These are phyloP conservation scores for Sula dactylatra DNA, from an alignment of 2,113 vertebrate genomes.

Conservation along the genomic window DNA sequence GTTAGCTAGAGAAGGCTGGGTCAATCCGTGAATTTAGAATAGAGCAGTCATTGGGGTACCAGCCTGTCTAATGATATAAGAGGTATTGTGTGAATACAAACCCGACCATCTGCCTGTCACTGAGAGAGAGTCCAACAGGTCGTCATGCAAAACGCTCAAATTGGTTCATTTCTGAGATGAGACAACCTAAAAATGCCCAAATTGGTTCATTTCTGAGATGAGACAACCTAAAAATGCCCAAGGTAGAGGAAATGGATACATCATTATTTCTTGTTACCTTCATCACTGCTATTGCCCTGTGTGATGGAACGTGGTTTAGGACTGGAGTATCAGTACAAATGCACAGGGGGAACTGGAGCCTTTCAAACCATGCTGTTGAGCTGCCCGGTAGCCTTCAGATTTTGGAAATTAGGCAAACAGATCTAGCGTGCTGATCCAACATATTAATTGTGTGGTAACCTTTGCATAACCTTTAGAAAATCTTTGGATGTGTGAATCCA, in stretches of 20 bases:
- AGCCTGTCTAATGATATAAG: accelerated
- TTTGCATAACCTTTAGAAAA: constrained; percentile 69
- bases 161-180: not conserved
- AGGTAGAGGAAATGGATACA: not conserved
- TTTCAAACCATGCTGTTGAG: not conserved
- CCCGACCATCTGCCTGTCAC: not conserved
- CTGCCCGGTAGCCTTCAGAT: constrained; percentile 31
- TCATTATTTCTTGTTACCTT: not conserved
- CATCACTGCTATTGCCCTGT: accelerated
- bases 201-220: not conserved
- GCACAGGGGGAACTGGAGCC: not conserved
- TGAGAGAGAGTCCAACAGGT: not conserved
- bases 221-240: not conserved
- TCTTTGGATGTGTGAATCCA: not conserved
- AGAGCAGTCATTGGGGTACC: accelerated
- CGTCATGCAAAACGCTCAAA: not conserved
- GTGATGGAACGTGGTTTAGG: accelerated
- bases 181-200: not conserved
- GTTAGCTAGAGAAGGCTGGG: not conserved
- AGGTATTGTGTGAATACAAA: not conserved
- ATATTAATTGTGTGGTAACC: constrained; percentile 50
- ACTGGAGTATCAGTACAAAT: accelerated
- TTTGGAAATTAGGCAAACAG: constrained; percentile 40
- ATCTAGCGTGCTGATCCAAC: constrained; percentile 28
- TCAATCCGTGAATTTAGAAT: accelerated